Conservation (phyloP, 1,140 invertebrate genomes). For the Lepidurus packardi region DNA sequence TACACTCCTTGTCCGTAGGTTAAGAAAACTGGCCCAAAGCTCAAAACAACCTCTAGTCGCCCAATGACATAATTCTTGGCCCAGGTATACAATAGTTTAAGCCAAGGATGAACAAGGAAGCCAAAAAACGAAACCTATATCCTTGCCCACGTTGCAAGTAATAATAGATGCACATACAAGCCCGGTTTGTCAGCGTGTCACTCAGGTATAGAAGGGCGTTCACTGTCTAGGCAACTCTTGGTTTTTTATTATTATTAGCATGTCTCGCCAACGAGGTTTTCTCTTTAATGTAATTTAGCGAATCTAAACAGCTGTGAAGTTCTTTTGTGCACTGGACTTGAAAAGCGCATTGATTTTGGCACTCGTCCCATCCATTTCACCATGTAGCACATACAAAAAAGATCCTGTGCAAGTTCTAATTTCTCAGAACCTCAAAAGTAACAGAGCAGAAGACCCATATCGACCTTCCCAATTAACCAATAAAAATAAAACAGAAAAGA, state of each 20-base stretch:
- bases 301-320: neutral
- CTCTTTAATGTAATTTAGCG: neutral
- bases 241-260: neutral
- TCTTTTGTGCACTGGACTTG: neutral
- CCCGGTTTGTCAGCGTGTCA: constrained; percentile 1
- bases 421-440: too few species aligned
- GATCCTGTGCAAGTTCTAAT: too few species aligned
- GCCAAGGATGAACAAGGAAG: constrained; percentile 11
- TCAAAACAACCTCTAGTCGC: neutral
- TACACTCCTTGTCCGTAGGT: neutral
- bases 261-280: neutral
- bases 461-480: too few species aligned
- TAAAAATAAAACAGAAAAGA: too few species aligned
- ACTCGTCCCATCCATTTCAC: neutral
- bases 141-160: neutral
- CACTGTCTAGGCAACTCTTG: neutral
- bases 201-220: constrained; percentile 16
- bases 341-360: neutral
- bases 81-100: neutral
- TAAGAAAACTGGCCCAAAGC: neutral
- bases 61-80: neutral
- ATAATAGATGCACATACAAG: constrained; percentile 22
- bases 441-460: too few species aligned
- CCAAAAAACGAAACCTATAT: neutral
- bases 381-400: neutral